Conservation (phyloP, 2,113 vertebrate genomes). For the Cyprinus carpio region DNA sequence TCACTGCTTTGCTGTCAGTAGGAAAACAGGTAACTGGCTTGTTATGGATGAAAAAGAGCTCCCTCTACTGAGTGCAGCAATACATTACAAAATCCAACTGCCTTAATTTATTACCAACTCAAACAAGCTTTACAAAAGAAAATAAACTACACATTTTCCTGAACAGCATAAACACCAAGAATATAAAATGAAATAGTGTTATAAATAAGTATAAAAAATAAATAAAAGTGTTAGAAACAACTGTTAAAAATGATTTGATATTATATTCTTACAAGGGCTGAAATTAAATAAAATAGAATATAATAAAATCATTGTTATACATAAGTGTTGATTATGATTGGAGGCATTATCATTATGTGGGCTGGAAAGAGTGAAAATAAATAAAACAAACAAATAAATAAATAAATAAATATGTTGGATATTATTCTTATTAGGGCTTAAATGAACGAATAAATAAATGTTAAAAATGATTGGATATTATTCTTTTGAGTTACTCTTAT, state of each 20-base stretch:
- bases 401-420: too few species aligned
- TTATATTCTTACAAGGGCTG: not conserved
- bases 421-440: too few species aligned
- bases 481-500: not conserved
- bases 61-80: not conserved
- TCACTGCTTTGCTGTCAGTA: not conserved
- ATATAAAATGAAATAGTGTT: not conserved
- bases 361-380: too few species aligned
- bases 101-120: not conserved
- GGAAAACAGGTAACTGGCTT: not conserved
- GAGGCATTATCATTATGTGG: too few species aligned
- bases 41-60: not conserved
- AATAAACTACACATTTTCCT: not conserved
- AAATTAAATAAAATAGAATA: not conserved
- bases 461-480: not conserved
- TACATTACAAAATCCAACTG: not conserved
- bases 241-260: not conserved
- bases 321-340: not conserved
- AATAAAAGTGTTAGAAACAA: not conserved
- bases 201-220: not conserved
- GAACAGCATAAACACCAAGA: not conserved
- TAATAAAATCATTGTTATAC: not conserved
- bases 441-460: not conserved
- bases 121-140: not conserved
- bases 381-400: too few species aligned